Base-by-base conservation (phyloP, 2,797 vertebrate genomes). In the Okamejei kenojei region DNA sequence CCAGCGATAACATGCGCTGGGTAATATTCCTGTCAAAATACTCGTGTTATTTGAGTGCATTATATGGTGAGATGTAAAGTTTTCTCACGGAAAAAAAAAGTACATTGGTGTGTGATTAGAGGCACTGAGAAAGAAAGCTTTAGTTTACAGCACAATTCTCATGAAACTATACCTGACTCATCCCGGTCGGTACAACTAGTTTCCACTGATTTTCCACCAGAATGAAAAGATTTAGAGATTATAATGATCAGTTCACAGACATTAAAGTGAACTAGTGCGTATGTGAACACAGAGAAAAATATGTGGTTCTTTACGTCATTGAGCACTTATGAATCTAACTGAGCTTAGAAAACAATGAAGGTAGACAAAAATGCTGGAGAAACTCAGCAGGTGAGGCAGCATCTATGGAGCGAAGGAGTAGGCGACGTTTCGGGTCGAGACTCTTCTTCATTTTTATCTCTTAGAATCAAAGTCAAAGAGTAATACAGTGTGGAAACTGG, bases 91-190 rank as follows among this genome's bases (percentile, higher is more conserved):
- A 90, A 90, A 90, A 29, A 29, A 65, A 73, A 90, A 23, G 19
- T 73, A 35, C 68, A 35, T 5, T 38, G 73, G 11, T 21, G 2
- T 26, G 35, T 71, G 23, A 74, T 32, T 23, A 15, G 68, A 29
- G 21, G 23, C 68, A 73, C 38, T 23, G 68, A 26, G 17, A 91
- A 88, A 91, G 88, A n/a, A 90, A 90, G 88, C 35, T 90, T 73
- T 9, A 90, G 15, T 38, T 23, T 38, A 23, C 65, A 90, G 63
- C 63, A 90, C 8, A 90, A 90, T 7, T 23, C 86, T 68, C 63
- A 45, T 4, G 45, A 68, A 68, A 90, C 8, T 38, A 91, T 11
- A 1, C 65, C 26, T 17, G 11, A 23, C 54, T 26, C 68, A 91
- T 15, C 68, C 68, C 10, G 71, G 26, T 91, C 21, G 26, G 35